Conservation (phyloP, 2,888 invertebrate species). For the Harpalus rufipes region DNA sequence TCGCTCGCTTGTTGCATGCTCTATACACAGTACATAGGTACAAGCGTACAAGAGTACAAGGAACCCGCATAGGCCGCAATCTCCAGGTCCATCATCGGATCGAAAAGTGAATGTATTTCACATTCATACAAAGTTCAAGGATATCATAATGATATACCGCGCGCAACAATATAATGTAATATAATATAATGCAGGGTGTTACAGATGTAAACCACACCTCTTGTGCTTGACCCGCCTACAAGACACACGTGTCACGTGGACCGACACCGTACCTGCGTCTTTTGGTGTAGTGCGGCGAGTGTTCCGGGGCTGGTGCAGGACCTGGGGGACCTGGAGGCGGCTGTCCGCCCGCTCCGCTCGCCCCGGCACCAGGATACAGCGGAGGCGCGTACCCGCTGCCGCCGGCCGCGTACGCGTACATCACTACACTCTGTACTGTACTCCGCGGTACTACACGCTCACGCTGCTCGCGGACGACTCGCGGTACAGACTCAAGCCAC, state of each 20-base stretch:
- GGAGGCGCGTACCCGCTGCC: slow-evolving; percentile 77
- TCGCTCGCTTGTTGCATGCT: background rate
- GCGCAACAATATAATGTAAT: slow-evolving; percentile 6
- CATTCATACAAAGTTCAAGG: slow-evolving; percentile 13
- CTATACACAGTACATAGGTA: background rate
- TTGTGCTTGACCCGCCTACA: slow-evolving; percentile 10
- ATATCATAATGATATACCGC: background rate
- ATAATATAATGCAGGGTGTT: background rate
- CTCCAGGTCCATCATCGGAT: slow-evolving; percentile 4
- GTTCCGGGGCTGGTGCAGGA: background rate
- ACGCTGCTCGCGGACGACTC: slow-evolving; percentile 10
- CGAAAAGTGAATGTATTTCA: background rate
- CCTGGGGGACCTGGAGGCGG: slow-evolving; percentile 28
- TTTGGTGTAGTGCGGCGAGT: slow-evolving; percentile 55
- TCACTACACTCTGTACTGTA: slow-evolving; percentile 68
- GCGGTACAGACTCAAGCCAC: slow-evolving; percentile 1
- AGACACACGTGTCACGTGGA: background rate
- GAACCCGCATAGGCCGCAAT: background rate
- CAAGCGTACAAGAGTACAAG: background rate
- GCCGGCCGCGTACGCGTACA: slow-evolving; percentile 77
- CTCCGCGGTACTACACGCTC: slow-evolving; percentile 7
- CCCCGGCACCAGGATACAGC: slow-evolving; percentile 67
- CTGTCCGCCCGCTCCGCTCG: background rate
- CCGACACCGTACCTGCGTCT: slow-evolving; percentile 45
- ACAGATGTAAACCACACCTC: slow-evolving; percentile 2